Evolutionary conservation across 2,113 vertebrate genomes (phyloP).

Genomic region (Poeciliopsis occidentalis): DNA sequence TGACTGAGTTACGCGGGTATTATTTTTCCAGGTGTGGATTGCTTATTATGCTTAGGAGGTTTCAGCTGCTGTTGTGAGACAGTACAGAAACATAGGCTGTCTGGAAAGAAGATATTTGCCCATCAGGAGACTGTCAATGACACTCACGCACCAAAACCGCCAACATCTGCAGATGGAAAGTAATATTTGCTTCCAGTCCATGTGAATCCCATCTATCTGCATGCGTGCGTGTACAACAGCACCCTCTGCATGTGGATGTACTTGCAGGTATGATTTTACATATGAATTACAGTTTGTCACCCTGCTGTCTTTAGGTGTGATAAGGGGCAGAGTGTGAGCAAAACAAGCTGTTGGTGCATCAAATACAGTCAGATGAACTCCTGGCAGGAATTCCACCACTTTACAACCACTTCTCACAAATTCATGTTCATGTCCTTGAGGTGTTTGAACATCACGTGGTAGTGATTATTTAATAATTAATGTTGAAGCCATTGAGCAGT

Average conservation of each 20-base stretch:
- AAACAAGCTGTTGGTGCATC: conserved; percentile 24
- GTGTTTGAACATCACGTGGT: conserved; percentile 49
- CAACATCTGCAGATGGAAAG: conserved; percentile 35
- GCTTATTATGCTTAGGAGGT: conserved; percentile 54
- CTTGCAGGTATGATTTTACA: conserved; percentile 19
- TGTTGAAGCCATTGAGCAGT: conserved; percentile 38
- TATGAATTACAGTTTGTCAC: conserved; percentile 36
- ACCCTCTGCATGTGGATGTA: conserved; percentile 8
- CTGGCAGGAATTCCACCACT: conserved; percentile 50
- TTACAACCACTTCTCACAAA: conserved; percentile 52
- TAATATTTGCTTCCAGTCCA: conserved; percentile 25
- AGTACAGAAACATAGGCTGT: conserved; percentile 36
- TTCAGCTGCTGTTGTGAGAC: conserved; percentile 27
- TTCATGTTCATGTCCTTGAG: conserved; percentile 48
- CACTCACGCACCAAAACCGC: conserved; percentile 13
- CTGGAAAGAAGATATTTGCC: conserved; percentile 53
- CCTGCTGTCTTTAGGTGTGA: conserved; percentile 41
- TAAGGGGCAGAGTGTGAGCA: conserved; percentile 28
- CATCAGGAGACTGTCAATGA: conserved; percentile 60
- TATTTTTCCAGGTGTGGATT: conserved; percentile 25
- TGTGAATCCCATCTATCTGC: conserved; percentile 4
- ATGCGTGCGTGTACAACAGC: conserved; percentile 21
- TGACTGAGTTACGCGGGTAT: background rate
- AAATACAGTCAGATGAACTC: conserved; percentile 51
- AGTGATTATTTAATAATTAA: conserved; percentile 60